Conservation (phyloP, 2,113 vertebrate species). For the Delphinapterus leucas region DNA sequence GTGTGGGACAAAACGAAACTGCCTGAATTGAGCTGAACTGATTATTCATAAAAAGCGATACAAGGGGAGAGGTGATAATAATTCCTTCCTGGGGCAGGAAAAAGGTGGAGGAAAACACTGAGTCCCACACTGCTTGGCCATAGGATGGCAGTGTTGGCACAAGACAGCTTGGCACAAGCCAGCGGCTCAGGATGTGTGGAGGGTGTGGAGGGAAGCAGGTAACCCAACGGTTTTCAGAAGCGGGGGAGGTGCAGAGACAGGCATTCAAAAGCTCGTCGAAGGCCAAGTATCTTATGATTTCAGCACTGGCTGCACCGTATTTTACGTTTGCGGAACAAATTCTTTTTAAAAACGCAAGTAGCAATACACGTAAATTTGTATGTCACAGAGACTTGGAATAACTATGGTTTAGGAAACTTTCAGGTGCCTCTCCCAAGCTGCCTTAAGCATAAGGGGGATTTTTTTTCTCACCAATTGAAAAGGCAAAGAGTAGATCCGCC, state of each 20-base stretch:
- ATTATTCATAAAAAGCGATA: not conserved
- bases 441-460: not conserved
- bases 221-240: not conserved
- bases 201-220: not conserved
- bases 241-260: rapidly evolving
- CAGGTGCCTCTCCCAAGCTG: not conserved
- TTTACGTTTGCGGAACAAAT: not conserved
- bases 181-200: rapidly evolving
- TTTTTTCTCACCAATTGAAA: not conserved
- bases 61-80: rapidly evolving
- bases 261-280: not conserved
- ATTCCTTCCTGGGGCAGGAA: not conserved
- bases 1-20: not conserved
- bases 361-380: not conserved
- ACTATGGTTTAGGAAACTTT: not conserved
- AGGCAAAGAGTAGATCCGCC: not conserved
- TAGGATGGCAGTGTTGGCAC: not conserved
- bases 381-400: not conserved
- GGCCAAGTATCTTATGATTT: not conserved
- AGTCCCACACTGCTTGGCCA: not conserved
- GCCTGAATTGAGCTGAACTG: not conserved
- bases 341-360: not conserved
- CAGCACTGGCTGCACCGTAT: not conserved
- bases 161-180: not conserved
- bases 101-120: not conserved